phyloP scores from a whole-genome alignment of 2,888 invertebrate genomes.

The Andrena marginata region DNA sequence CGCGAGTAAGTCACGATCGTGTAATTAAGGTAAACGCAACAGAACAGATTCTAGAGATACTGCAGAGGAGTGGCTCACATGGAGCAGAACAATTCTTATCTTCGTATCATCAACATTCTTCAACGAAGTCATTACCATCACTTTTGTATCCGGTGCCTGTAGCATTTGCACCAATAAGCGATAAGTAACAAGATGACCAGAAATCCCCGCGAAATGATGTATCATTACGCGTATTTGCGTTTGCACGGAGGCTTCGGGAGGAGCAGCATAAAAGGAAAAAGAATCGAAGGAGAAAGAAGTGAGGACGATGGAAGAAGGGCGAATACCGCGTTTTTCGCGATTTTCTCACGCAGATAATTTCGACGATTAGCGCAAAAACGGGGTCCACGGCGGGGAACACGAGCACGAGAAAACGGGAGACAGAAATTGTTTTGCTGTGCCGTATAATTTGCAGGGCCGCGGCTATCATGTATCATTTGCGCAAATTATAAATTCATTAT shows the following conservation, averaged over 20 bases:
- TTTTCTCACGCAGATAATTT: slow-evolving; percentile 81
- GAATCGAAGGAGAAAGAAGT: slow-evolving; percentile 39
- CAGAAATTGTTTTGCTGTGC: slow-evolving; percentile 80
- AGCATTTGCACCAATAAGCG: slow-evolving; percentile 69
- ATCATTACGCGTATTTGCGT: slow-evolving; percentile 66
- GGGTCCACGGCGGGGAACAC: slow-evolving; percentile 56
- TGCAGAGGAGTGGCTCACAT: slow-evolving; percentile 5
- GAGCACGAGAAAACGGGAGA: slow-evolving; percentile 70
- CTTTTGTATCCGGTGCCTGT: slow-evolving; percentile 66
- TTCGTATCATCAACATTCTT: slow-evolving; percentile 63
- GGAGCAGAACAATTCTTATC: slow-evolving; percentile 57
- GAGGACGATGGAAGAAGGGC: slow-evolving; percentile 39
- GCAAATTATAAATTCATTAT: slow-evolving; percentile 85
- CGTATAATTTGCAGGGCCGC: slow-evolving; percentile 82
- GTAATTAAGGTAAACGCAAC: slow-evolving; percentile 46
- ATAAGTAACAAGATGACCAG: slow-evolving; percentile 68
- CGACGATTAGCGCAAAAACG: slow-evolving; percentile 75
- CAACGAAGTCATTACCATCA: slow-evolving; percentile 62
- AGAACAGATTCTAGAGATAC: slow-evolving; percentile 49
- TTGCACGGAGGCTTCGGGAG: slow-evolving; percentile 56
- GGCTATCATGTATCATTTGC: slow-evolving; percentile 83
- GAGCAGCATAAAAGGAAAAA: slow-evolving; percentile 53
- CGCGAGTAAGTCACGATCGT: slow-evolving; percentile 12
- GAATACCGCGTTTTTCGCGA: slow-evolving; percentile 75
- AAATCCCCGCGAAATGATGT: slow-evolving; percentile 73